Evolutionary conservation across 2,113 vertebrate species (phyloP).

Genomic region (Nematolebias whitei): DNA sequence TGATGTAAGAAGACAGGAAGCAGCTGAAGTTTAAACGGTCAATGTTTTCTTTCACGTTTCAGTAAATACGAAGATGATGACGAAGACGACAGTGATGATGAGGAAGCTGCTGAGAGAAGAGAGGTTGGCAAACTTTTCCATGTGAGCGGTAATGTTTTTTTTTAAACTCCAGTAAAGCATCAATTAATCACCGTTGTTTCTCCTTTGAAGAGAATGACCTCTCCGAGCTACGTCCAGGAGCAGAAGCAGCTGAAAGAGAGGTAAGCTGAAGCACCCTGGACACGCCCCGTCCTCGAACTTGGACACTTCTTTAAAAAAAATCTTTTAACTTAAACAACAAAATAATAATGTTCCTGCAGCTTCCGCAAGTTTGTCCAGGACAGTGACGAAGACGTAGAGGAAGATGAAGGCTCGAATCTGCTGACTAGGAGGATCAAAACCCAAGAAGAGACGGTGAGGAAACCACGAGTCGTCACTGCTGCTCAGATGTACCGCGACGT

Average conservation of each 20-base stretch:
- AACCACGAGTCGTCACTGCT: accelerated
- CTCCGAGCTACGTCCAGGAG: constrained; percentile 87
- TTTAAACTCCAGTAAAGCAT: not conserved
- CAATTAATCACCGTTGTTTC: not conserved
- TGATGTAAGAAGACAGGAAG: not conserved
- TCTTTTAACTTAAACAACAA: not conserved
- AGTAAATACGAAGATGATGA: constrained; percentile 92
- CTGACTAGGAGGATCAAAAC: constrained; percentile 82
- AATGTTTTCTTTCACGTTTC: not conserved
- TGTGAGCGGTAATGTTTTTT: not conserved
- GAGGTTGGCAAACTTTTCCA: constrained; percentile 37
- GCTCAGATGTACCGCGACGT: not conserved
- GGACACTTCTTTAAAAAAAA: no score
- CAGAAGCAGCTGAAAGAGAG: constrained; percentile 86
- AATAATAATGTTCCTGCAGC: constrained; percentile 58
- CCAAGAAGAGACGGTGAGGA: constrained; percentile 83
- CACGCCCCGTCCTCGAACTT: accelerated
- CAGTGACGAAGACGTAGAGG: constrained; percentile 68
- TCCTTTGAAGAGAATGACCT: constrained; percentile 72
- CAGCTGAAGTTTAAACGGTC: not conserved
- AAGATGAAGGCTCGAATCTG: constrained; percentile 55
- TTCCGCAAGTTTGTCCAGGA: constrained; percentile 86
- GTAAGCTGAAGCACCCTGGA: constrained; percentile 57
- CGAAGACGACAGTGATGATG: constrained; percentile 82
- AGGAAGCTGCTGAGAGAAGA: constrained; percentile 66